Conservation (phyloP, 2,113 vertebrate species). For the Cebidichthys violaceus region DNA sequence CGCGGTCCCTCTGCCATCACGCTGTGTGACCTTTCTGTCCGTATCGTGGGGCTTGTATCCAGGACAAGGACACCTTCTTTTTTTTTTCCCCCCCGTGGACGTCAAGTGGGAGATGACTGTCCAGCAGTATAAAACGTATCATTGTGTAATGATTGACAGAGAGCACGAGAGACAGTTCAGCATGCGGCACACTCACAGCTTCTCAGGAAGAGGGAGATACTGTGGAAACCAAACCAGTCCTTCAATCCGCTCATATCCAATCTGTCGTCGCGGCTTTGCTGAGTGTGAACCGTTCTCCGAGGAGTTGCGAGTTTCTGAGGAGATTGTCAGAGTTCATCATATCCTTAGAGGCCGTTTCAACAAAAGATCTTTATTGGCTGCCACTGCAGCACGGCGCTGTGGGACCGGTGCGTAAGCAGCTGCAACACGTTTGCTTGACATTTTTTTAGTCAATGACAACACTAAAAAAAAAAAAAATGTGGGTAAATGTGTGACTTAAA, state of each 20-base stretch:
- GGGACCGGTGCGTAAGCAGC: conserved; percentile 48
- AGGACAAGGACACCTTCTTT: conserved; percentile 51
- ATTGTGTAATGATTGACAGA: conserved; percentile 44
- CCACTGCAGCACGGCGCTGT: conserved; percentile 5
- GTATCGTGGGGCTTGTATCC: conserved; percentile 51
- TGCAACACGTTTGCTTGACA: conserved; percentile 23
- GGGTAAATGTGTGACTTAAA: background rate
- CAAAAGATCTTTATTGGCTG: conserved; percentile 47
- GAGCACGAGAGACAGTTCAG: conserved; percentile 24
- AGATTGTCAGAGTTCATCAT: conserved; percentile 53
- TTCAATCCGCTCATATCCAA: conserved; percentile 11
- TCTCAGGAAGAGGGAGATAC: conserved; percentile 38
- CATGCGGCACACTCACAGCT: conserved; percentile 21
- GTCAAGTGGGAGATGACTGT: conserved; percentile 38
- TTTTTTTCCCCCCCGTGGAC: conserved; percentile 34
- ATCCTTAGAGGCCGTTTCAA: conserved; percentile 48
- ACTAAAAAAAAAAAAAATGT: conserved; percentile 10
- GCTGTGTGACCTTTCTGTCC: conserved; percentile 61
- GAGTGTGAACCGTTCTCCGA: conserved; percentile 60
- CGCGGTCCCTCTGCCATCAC: conserved; percentile 50
- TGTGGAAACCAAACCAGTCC: conserved; percentile 29
- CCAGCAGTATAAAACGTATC: conserved; percentile 32
- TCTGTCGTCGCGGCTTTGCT: conserved; percentile 48
- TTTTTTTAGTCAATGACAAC: conserved; percentile 29
- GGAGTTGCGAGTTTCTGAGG: conserved; percentile 48